Evolutionary conservation across 2,797 vertebrate species (phyloP), one percentile per base, ranked within the genome.

Genomic region (Scomberomorus guttatus): DNA sequence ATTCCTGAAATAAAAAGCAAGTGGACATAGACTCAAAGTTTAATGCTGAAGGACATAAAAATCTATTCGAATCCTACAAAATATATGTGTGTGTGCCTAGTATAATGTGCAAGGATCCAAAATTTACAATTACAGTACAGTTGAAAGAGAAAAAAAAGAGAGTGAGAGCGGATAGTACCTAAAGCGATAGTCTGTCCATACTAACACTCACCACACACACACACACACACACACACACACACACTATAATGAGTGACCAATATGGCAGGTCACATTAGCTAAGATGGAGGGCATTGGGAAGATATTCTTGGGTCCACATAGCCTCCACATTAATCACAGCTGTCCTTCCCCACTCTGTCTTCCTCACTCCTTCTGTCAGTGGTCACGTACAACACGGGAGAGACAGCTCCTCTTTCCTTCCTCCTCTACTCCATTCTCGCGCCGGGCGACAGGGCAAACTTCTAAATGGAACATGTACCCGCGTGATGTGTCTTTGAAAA

Each of bases 201-300:
- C 57, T n/a, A 22, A 60, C 52, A n/a, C 72, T 18, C 29, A 29
- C 42, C 32, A 55, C 62, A 46, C 42, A 77, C 68, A 72, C 29
- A 29, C 24, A 58, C 62, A 46, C 42, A 77, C 68, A 72, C 62
- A 46, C 64, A 58, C 51, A 44, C 25, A 54, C 80, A 74, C 77
- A 82, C 69, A 51, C 58, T 66, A 72, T 85, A 84, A 85, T 84
- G 79, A 89, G 83, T 92, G 91, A 93, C 91, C 90, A 82, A 91
- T 77, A 89, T 93, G 92, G 91, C 93, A 93, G 92, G 92, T 92
- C 89, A 90, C 90, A 93, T 94, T 93, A 93, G 89, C 88, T 66
- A 91, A 94, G 93, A 94, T 90, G 89, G 91, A 94, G 88, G 91
- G 89, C 90, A 85, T 76, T 62, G 84, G 87, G 78, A 82, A 90